Base-by-base conservation (phyloP, 2,888 invertebrate species). In the Nomada lathburiana region DNA sequence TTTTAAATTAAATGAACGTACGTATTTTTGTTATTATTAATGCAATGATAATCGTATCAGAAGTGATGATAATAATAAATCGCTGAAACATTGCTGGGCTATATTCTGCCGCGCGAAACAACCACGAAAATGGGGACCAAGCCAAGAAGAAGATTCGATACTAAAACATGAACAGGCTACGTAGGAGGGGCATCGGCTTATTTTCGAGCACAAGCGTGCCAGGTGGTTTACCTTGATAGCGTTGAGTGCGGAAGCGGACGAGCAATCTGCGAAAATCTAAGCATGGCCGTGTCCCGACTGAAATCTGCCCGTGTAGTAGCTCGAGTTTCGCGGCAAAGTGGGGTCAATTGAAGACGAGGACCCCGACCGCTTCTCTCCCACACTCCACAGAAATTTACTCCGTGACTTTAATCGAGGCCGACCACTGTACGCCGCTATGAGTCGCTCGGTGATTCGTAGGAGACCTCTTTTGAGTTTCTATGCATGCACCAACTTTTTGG, bases 301-400 rank as follows among this genome's bases (percentile, higher is more conserved):
- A 88, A 88, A 88, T 88, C 88, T 88, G 88, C 89, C 79, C 85
- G 87, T 80, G 77, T 76, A 86, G 86, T 82, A 82, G 81, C 78
- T 72, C 77, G 89, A 86, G 86, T 89, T 89, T 89, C 81, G 78
- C 84, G 65, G 86, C 89, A 89, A 92, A 92, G 92, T 92, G 92
- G 88, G 92, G 92, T 92, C 92, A 92, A 92, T 92, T 92, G 89
- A 86, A 85, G 87, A 89, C 85, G 90, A 87, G 86, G 86, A 90
- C 85, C 89, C 76, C 89, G 88, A 83, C 86, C 84, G 84, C 83
- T 64, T 86, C 89, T 89, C 92, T 91, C 92, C 91, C 92, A 92
- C 92, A 91, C 92, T 91, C 88, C 77, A 84, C 89, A 86, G 88
- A 92, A 90, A 90, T 91, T 90, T 89, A 88, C 89, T 83, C 87